Evolutionary conservation across 2,797 vertebrate species (phyloP).

Genomic region (Bovichtus diacanthus): DNA sequence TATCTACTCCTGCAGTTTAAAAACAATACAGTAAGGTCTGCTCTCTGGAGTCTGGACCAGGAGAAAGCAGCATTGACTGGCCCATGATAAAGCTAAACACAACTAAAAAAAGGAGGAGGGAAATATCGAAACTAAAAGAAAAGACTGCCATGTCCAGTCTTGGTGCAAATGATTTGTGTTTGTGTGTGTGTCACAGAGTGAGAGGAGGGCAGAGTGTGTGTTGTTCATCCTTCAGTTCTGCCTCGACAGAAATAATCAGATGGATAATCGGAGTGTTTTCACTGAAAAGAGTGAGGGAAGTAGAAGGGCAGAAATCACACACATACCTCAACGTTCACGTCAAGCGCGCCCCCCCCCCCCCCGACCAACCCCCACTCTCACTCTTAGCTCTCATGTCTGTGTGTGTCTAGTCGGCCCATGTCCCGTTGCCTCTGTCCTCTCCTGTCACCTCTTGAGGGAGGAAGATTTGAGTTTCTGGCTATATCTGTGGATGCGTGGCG

Average conservation of each 20-base stretch:
- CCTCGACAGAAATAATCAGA: conserved; percentile 36
- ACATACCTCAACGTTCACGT: conserved; percentile 34
- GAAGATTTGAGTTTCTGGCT: conserved; percentile 93
- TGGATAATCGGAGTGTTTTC: conserved; percentile 66
- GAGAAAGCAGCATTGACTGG: conserved; percentile 61
- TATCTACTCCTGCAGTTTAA: conserved; percentile 71
- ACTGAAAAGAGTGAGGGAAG: conserved; percentile 41
- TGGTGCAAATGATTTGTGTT: conserved; percentile 73
- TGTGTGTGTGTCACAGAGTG: conserved; percentile 40
- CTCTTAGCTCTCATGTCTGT: conserved; percentile 51
- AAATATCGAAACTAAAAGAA: conserved; percentile 48
- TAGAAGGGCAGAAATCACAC: conserved; percentile 50
- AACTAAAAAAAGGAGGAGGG: conserved; percentile 45
- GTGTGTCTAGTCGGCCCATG: conserved; percentile 40
- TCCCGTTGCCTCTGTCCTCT: conserved; percentile 71
- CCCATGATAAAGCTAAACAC: conserved; percentile 64
- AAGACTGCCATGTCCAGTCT: conserved; percentile 67
- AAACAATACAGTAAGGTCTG: conserved; percentile 70
- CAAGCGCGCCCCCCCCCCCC: conserved; percentile 24
- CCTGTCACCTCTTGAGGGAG: conserved; percentile 98
- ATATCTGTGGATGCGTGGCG: conserved; percentile 92
- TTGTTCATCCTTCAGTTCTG: conserved; percentile 50
- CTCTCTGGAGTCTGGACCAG: conserved; percentile 57
- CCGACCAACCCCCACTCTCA: too few species aligned
- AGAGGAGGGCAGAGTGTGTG: conserved; percentile 44